Evolutionary conservation across 1,140 invertebrate species (phyloP).

Genomic region (Drosophila lacteicornis): DNA sequence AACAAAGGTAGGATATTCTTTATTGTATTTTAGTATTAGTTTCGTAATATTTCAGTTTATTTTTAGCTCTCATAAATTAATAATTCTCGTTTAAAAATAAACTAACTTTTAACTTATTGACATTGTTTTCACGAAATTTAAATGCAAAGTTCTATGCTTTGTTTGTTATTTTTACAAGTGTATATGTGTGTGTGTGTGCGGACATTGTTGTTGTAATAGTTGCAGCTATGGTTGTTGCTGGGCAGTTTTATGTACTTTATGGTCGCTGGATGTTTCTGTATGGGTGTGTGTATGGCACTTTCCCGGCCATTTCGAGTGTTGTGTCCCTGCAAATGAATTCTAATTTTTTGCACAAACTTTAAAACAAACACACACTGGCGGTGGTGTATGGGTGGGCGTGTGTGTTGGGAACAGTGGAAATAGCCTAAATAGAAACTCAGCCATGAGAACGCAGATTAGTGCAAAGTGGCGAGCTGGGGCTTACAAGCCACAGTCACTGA

Average conservation of each 20-base stretch:
- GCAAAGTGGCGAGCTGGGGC: conserved; percentile 13
- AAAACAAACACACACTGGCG: conserved; percentile 31
- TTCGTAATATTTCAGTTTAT: background rate
- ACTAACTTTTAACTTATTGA: conserved; percentile 5
- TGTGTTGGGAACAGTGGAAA: conserved; percentile 22
- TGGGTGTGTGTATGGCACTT: conserved; percentile 24
- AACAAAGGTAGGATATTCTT: background rate
- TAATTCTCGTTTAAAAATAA: background rate
- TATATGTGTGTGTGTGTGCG: background rate
- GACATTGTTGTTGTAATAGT: conserved; percentile 8
- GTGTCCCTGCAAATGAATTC: conserved; percentile 73
- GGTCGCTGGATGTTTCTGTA: conserved; percentile 7
- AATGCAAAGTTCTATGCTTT: conserved; percentile 6
- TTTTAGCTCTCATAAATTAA: background rate
- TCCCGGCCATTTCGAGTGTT: conserved; percentile 57
- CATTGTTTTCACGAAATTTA: conserved; percentile 12
- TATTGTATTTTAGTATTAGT: no score
- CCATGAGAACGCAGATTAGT: conserved; percentile 42
- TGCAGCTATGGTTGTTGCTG: conserved; percentile 48
- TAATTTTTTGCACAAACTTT: conserved; percentile 78
- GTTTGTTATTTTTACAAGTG: conserved; percentile 8
- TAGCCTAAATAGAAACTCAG: conserved; percentile 45
- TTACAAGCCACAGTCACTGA: conserved; percentile 17
- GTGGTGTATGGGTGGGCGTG: background rate
- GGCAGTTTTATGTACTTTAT: conserved; percentile 55